Base-by-base conservation (phyloP, 1,140 invertebrate species). In the Ips nitidus region DNA sequence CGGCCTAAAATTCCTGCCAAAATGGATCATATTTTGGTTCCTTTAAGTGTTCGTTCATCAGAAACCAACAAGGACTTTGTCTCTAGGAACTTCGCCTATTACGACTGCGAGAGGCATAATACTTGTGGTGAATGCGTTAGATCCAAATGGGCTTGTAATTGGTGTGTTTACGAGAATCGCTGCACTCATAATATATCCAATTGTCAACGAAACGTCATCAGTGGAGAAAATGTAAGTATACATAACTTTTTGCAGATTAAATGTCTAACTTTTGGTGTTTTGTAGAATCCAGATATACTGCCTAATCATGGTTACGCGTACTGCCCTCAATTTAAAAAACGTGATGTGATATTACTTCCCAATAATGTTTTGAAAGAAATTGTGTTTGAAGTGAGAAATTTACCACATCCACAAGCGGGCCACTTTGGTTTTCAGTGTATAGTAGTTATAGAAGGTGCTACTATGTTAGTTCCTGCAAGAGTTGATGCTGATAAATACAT, bases 61-160 rank as follows among this genome's bases (percentile, higher is more conserved):
- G 94, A 97, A 82, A 97, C 94, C 2, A 95, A 97, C 78, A 95
- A 95, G 77, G 95, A 98, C 81, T 97, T 98, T 84, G 95, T 98
- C 2, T 94, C 93, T 1, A 85, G 91, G 59, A 91, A 91, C 80
- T 98, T 98, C 82, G 94, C 94, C 7, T 98, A 94, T 80, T 98
- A 94, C 81, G 94, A 98, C 81, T 98, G 97, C 79, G 90, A 90
- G 4, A 87, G 89, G 66, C 95, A 98, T 80, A 88, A 84, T 6
- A 93, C 91, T 73, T 97, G 94, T 80, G 87, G 88, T 52, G 88
- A 90, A 43, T 97, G 94, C 81, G 92, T 96, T 2, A 88, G 88
- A 75, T 93, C 92, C 62, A 88, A 92, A 73, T 97, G 94, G 94
- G 89, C 90, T 2, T 97, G 94, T 77, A 95, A 93, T 77, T 97